These are phyloP conservation scores for Papilio dardanus DNA, from an alignment of 1,140 invertebrate genomes.

Conservation along the genomic window DNA sequence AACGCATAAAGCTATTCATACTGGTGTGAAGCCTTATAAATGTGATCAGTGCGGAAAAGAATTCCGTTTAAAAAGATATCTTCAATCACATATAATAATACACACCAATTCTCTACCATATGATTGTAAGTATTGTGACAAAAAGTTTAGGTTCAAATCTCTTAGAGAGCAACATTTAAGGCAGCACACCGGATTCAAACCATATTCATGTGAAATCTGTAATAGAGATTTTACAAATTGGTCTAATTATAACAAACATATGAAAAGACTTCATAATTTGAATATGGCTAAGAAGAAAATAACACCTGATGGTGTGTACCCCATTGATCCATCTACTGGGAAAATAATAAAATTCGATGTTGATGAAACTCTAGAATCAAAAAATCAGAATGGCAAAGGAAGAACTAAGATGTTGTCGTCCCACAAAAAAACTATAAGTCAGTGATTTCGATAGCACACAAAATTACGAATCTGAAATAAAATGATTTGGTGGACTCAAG, in stretches of 20 bases:
- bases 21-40: constrained; percentile 88
- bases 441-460: background rate
- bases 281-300: constrained; percentile 69
- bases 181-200: constrained; percentile 85
- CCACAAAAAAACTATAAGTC: background rate
- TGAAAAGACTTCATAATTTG: constrained; percentile 86
- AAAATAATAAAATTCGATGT: constrained; percentile 57
- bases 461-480: background rate
- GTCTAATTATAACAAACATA: constrained; percentile 90
- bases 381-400: constrained; percentile 51
- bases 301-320: constrained; percentile 64
- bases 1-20: constrained; percentile 85
- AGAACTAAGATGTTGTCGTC: constrained; percentile 56
- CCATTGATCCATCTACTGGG: constrained; percentile 65
- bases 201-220: constrained; percentile 84
- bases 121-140: constrained; percentile 87
- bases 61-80: constrained; percentile 84
- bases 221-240: constrained; percentile 89
- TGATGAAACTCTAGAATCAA: constrained; percentile 63
- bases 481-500: background rate
- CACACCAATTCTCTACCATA: constrained; percentile 94
- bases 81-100: constrained; percentile 76
- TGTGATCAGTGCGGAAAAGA: constrained; percentile 88
- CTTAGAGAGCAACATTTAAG: constrained; percentile 86
- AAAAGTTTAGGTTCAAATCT: constrained; percentile 87